A percentile compares a stretch with the other conserved stretches of the same genome.
Conservation (phyloP, 2,797 vertebrate species). For the Cossypha dichroa region DNA sequence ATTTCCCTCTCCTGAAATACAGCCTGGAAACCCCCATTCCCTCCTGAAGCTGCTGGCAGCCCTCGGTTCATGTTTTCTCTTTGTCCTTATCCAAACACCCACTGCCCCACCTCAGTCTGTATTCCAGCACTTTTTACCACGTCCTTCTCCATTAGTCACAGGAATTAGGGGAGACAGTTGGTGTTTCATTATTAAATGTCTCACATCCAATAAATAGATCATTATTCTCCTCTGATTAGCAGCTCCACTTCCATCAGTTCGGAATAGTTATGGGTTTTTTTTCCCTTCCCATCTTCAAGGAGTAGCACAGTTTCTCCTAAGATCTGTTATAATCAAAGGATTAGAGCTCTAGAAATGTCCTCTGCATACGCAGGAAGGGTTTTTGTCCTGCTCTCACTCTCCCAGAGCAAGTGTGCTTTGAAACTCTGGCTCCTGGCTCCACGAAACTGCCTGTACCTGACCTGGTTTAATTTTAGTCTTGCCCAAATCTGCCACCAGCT, state of each 20-base stretch:
- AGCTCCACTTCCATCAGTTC: not conserved
- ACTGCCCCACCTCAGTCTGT: not conserved
- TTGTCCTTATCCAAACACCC: not conserved
- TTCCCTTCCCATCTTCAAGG: not conserved
- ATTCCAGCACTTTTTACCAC: not conserved
- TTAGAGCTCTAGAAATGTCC: conserved; percentile 20
- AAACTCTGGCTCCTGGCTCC: not conserved
- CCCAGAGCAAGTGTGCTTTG: not conserved
- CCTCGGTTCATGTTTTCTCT: not conserved
- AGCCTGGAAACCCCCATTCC: not conserved
- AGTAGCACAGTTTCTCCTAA: conserved; percentile 23
- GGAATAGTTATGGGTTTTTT: not conserved
- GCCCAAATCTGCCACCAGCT: conserved; percentile 5
- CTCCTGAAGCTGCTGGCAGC: not conserved
- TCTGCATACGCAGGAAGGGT: not conserved
- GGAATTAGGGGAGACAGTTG: conserved; percentile 36
- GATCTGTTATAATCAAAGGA: conserved; percentile 45
- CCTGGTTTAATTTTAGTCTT: conserved; percentile 40
- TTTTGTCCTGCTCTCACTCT: not conserved
- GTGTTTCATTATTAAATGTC: conserved; percentile 21
- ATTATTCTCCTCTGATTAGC: conserved; percentile 49
- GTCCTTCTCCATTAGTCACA: conserved; percentile 13
- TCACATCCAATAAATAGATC: conserved; percentile 35
- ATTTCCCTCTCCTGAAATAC: not conserved
- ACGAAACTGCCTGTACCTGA: not conserved